Evolutionary conservation across 1,140 invertebrate genomes (phyloP).

Genomic region (Triops longicaudatus): DNA sequence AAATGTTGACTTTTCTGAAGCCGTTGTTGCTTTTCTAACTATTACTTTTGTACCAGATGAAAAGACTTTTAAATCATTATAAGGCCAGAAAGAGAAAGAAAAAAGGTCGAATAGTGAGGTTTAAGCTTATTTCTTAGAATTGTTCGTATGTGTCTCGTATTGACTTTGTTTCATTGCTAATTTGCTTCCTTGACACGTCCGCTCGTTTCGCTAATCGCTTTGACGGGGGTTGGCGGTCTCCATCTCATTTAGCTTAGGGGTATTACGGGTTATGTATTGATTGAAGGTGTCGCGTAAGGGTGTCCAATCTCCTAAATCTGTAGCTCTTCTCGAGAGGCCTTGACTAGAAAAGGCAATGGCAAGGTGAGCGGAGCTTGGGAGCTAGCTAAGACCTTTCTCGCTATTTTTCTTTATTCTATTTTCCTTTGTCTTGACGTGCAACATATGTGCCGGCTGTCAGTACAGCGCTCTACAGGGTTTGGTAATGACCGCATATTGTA

Average conservation of each 20-base stretch:
- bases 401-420: not conserved
- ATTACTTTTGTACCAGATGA: too few relatives aligned
- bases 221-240: not conserved
- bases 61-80: too few relatives aligned
- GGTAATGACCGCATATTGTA: not conserved
- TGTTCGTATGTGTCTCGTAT: not conserved
- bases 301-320: not conserved
- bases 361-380: too few relatives aligned
- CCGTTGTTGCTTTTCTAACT: too few relatives aligned
- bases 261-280: not conserved
- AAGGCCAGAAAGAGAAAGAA: not conserved
- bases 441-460: not conserved
- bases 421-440: not conserved
- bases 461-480: not conserved
- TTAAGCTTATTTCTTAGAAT: not conserved
- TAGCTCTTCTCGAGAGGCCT: not conserved
- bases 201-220: constrained; percentile 6
- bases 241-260: not conserved
- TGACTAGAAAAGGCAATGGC: not conserved
- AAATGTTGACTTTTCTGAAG: too few relatives aligned
- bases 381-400: too few relatives aligned
- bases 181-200: constrained; percentile 6
- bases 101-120: not conserved
- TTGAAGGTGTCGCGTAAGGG: not conserved
- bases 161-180: not conserved